Evolutionary conservation across 2,888 invertebrate species (phyloP).

Genomic region (Octodonta nipae): DNA sequence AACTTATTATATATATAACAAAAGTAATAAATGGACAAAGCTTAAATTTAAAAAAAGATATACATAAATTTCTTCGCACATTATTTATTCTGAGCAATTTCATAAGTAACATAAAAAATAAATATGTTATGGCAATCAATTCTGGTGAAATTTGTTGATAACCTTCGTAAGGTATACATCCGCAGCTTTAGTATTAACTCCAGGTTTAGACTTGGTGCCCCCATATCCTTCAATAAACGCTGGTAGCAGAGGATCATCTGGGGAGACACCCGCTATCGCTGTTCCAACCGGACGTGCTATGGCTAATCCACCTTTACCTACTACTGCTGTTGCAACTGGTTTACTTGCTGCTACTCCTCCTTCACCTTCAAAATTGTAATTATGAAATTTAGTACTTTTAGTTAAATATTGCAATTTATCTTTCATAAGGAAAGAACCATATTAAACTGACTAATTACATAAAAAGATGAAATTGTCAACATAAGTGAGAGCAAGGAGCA

Average conservation of each 20-base stretch:
- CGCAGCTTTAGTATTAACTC: conserved; percentile 12
- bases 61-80: no score
- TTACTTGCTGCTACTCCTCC: conserved; percentile 60
- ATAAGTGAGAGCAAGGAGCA: no score
- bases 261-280: conserved; percentile 58
- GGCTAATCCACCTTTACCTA: conserved; percentile 55
- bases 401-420: no score
- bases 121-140: conserved; percentile 9
- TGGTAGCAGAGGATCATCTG: conserved; percentile 35
- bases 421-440: no score
- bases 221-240: conserved; percentile 23
- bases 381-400: no score
- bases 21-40: no score
- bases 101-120: no score
- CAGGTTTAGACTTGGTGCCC: conserved; percentile 12
- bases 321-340: conserved; percentile 57
- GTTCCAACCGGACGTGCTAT: conserved; percentile 58
- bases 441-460: no score
- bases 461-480: no score
- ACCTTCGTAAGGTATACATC: conserved; percentile 29
- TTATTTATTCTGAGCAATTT: no score
- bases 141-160: conserved; percentile 31
- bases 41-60: no score
- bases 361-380: conserved; percentile 39
- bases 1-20: no score